Evolutionary conservation across 2,113 vertebrate genomes (phyloP).

Genomic region (Girardinichthys multiradiatus): DNA sequence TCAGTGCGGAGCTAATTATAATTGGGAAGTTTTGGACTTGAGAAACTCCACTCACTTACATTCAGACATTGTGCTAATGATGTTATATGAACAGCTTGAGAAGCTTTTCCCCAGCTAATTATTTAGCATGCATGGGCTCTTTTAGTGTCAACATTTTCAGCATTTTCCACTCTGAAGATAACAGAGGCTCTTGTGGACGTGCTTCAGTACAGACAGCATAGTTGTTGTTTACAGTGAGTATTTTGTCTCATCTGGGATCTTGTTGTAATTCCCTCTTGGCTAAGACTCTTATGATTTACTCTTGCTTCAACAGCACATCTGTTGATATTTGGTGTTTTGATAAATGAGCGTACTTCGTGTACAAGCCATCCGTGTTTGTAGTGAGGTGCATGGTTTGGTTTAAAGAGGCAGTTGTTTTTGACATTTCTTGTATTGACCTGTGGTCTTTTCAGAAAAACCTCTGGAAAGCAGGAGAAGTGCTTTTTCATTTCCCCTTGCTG

Average conservation of each 20-base stretch:
- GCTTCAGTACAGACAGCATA: constrained; percentile 33
- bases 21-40: constrained; percentile 11
- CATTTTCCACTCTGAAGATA: constrained; percentile 53
- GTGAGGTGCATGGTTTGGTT: not conserved
- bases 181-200: constrained; percentile 51
- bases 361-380: constrained; percentile 1
- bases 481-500: not conserved
- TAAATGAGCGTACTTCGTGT: not conserved
- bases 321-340: constrained; percentile 15
- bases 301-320: constrained; percentile 17
- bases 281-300: constrained; percentile 26
- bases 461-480: not conserved
- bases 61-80: constrained; percentile 39
- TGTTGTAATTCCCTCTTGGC: constrained; percentile 25
- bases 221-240: constrained; percentile 42
- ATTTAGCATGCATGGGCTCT: constrained; percentile 56
- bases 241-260: constrained; percentile 36
- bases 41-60: constrained; percentile 13
- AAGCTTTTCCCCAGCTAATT: constrained; percentile 61
- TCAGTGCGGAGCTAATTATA: constrained; percentile 37
- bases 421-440: not conserved
- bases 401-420: not conserved
- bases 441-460: not conserved
- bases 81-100: constrained; percentile 57
- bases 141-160: constrained; percentile 50